phyloP scores from a whole-genome alignment of 2,888 invertebrate genomes.

The Poecilobothrus nobilitatus region DNA sequence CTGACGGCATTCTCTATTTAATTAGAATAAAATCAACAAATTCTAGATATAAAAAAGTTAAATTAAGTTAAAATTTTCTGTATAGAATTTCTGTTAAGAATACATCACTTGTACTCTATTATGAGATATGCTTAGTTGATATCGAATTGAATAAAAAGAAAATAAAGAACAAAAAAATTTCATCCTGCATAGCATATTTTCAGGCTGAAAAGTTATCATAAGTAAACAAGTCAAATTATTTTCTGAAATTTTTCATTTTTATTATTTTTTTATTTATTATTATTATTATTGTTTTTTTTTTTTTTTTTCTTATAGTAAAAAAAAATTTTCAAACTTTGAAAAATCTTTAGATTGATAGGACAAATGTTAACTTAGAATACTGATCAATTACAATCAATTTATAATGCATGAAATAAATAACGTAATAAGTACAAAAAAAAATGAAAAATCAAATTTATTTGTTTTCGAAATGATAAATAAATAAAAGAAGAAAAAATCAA shows the following conservation, averaged over 20 bases:
- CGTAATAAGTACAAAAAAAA: background rate
- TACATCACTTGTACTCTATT: too few relatives aligned
- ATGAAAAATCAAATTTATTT: background rate
- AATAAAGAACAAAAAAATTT: background rate
- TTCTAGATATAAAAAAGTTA: too few relatives aligned
- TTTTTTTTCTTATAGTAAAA: background rate
- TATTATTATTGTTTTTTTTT: too few relatives aligned
- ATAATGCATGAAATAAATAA: slow-evolving; percentile 1
- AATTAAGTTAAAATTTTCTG: too few relatives aligned
- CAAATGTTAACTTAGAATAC: background rate
- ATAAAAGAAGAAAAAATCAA: background rate
- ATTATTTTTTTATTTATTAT: too few relatives aligned
- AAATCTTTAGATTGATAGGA: background rate
- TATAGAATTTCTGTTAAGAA: too few relatives aligned
- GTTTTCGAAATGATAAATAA: background rate
- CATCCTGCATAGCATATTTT: background rate
- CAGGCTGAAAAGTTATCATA: background rate
- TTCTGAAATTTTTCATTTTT: background rate
- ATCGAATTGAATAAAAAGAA: background rate
- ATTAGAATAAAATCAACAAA: too few relatives aligned
- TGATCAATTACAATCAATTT: slow-evolving; percentile 6
- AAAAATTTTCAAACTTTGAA: too few relatives aligned
- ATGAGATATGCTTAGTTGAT: too few relatives aligned
- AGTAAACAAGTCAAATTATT: background rate
- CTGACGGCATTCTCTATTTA: too few relatives aligned